Evolutionary conservation across 2,888 invertebrate genomes (phyloP).

Genomic region (Laothoe populi): DNA sequence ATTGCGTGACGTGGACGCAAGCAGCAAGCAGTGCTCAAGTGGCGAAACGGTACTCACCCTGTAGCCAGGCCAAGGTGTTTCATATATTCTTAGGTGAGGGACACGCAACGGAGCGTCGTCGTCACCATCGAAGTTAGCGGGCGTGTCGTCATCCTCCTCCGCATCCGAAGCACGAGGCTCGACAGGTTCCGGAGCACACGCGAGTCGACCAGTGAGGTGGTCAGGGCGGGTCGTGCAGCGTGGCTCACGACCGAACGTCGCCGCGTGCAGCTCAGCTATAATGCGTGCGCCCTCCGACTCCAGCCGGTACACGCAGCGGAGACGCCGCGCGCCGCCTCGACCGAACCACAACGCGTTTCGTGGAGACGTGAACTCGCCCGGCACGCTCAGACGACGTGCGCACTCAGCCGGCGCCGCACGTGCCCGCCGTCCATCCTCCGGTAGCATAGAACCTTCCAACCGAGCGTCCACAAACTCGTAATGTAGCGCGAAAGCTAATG

Average conservation of each 20-base stretch:
- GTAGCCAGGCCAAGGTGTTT: constrained; percentile 89
- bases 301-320: constrained; percentile 91
- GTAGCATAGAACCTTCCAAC: constrained; percentile 88
- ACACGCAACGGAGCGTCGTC: constrained; percentile 73
- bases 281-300: constrained; percentile 89
- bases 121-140: constrained; percentile 50
- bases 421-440: constrained; percentile 60
- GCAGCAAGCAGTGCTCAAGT: constrained; percentile 28
- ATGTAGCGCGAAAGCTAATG: constrained; percentile 88
- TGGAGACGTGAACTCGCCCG: constrained; percentile 88
- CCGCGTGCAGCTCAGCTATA: constrained; percentile 87
- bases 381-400: constrained; percentile 64
- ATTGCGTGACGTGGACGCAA: constrained; percentile 55
- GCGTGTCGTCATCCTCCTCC: constrained; percentile 41
- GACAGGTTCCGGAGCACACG: constrained; percentile 56
- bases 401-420: constrained; percentile 65
- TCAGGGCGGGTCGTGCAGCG: constrained; percentile 89
- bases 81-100: constrained; percentile 85
- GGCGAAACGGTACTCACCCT: constrained; percentile 59
- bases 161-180: constrained; percentile 47
- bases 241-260: constrained; percentile 86
- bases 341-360: constrained; percentile 94
- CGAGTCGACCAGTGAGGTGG: constrained; percentile 88
- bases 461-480: constrained; percentile 94
- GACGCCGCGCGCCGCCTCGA: constrained; percentile 90